A percentile compares a stretch with the other conserved stretches of the same genome.
Evolutionary conservation across 2,888 invertebrate species (phyloP).

Genomic region (Orchestes rusci): DNA sequence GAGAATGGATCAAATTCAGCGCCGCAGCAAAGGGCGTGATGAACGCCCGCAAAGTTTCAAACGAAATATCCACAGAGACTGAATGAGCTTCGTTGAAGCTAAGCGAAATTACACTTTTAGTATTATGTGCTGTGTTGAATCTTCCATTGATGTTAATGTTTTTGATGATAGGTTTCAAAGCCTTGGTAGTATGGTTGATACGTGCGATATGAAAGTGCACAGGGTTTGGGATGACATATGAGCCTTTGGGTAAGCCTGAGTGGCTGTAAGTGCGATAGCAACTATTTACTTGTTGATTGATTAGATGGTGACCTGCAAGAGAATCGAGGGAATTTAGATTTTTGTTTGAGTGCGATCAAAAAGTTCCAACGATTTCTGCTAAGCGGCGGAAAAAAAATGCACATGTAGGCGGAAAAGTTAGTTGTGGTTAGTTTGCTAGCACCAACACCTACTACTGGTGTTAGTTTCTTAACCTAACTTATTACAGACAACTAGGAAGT

Average conservation of each 20-base stretch:
- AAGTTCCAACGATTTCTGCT: too few relatives aligned
- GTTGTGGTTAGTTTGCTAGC: too few relatives aligned
- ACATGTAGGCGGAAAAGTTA: too few relatives aligned
- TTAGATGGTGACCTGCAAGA: too few relatives aligned
- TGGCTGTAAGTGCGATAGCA: conserved; percentile 40
- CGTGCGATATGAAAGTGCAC: conserved; percentile 41
- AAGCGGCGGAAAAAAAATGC: too few relatives aligned
- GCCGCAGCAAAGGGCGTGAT: conserved; percentile 39
- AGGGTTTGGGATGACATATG: conserved; percentile 41
- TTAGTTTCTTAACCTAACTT: too few relatives aligned
- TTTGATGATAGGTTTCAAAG: conserved; percentile 34
- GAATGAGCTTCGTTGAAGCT: conserved; percentile 33
- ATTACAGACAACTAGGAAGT: too few relatives aligned
- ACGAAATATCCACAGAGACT: conserved; percentile 36
- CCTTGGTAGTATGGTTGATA: conserved; percentile 31
- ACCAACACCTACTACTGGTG: too few relatives aligned
- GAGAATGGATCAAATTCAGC: conserved; percentile 30
- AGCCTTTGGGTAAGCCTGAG: conserved; percentile 41
- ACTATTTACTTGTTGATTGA: conserved; percentile 13
- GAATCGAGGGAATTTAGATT: too few relatives aligned
- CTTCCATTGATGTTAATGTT: conserved; percentile 18
- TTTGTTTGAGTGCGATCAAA: too few relatives aligned
- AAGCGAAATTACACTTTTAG: conserved; percentile 32
- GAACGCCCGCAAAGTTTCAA: conserved; percentile 36
- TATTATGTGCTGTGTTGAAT: conserved; percentile 1